Base-by-base conservation (phyloP, 2,888 invertebrate species). In the Tenthredo livida region DNA sequence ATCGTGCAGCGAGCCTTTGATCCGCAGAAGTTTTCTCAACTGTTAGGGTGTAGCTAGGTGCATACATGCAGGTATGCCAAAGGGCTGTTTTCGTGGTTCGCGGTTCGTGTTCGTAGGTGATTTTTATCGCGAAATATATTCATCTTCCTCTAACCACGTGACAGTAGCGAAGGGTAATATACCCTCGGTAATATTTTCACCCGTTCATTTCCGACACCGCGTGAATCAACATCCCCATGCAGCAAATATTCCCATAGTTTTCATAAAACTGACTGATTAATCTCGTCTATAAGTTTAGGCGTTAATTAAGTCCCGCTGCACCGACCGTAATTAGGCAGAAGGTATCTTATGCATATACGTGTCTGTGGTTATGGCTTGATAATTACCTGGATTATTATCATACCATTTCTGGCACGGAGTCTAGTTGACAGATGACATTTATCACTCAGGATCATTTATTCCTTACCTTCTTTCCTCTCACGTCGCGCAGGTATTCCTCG, bases 1-100 rank as follows among this genome's bases (percentile, higher is more conserved):
- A 83, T 83, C 83, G 83, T 33, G 9, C n/a, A n/a, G n/a, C 43
- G 83, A 67, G 43, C 83, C 83, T 83, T 83, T 83, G 83, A 83
- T 83, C 83, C 50, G 67, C 29, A 47, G 10, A 80, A 80, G 2
- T 83, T 65, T 83, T n/a, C 65, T 65, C 17, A 15, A 82, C 37
- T 33, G 58, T 50, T 9, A 2, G 9, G 47, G 37, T 21, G 10
- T 17, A 29, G 17, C 4, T 17, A 29, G 17, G 33, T 33, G n/a
- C n/a, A 29, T 29, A 1, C 2, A 29, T 29, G 10, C n/a, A 40
- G 37, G n/a, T 73, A 40, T 47, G 47, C 75, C 25, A 75, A 21
- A 61, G 61, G 61, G 12, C 5, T 17, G 67, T 1, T 33, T 37
- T 37, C 6, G 67, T 67, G 33, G 33, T 25, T 33, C 25, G 12